Percentiles rank a stretch among this genome's conserved stretches.
Evolutionary conservation across 2,888 invertebrate genomes (phyloP).

Genomic region (Spilarctia lutea): DNA sequence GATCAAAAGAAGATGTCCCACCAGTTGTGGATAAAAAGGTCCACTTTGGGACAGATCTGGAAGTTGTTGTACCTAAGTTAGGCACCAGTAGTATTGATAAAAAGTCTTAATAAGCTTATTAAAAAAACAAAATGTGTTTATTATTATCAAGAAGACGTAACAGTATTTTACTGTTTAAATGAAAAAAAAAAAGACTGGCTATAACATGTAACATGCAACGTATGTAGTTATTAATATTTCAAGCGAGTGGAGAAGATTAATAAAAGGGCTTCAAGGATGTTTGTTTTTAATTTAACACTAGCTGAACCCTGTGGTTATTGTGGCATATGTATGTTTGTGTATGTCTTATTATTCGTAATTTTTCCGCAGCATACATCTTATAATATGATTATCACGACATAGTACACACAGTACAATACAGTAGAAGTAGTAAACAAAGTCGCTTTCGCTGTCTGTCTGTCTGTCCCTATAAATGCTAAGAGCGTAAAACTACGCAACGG

Average conservation of each 20-base stretch:
- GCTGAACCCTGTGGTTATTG: no score
- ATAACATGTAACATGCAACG: conserved; percentile 19
- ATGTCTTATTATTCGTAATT: no score
- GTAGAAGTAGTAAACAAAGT: no score
- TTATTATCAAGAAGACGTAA: conserved; percentile 13
- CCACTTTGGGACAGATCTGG: conserved; percentile 66
- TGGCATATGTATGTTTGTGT: no score
- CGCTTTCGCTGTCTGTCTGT: no score
- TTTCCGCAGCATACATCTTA: no score
- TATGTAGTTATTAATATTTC: conserved; percentile 10
- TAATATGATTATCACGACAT: no score
- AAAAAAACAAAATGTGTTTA: conserved; percentile 19
- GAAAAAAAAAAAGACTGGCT: conserved; percentile 24
- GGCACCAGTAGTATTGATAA: conserved; percentile 73
- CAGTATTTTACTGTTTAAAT: conserved; percentile 21
- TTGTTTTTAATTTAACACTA: conserved; percentile 4
- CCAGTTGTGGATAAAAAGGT: conserved; percentile 61
- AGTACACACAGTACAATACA: no score
- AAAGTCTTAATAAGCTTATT: conserved; percentile 70
- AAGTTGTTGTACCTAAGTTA: conserved; percentile 56
- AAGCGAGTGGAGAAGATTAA: conserved; percentile 33
- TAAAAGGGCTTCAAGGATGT: conserved; percentile 28
- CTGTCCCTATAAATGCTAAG: no score
- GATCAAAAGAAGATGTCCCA: conserved; percentile 27
- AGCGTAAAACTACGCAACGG: no score